Evolutionary conservation across 2,888 invertebrate species (phyloP).

Genomic region (Standfussiana lucernea): DNA sequence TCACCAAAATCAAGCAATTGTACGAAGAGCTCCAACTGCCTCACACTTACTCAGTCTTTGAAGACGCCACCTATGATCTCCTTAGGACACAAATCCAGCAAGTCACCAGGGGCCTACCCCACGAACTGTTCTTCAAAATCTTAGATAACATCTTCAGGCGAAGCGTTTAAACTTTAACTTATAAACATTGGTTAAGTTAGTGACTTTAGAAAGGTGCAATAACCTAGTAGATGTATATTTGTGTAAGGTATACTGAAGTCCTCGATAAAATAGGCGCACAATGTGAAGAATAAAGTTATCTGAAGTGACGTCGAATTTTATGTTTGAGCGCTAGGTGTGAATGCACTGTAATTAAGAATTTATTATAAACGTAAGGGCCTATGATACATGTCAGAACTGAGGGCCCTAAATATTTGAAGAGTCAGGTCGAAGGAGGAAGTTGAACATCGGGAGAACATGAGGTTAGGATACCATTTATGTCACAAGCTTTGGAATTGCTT

Average conservation of each 20-base stretch:
- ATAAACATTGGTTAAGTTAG: slow-evolving; percentile 52
- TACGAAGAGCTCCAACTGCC: slow-evolving; percentile 95
- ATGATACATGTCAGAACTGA: slow-evolving; percentile 14
- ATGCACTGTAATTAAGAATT: slow-evolving; percentile 48
- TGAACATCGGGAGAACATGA: slow-evolving; percentile 48
- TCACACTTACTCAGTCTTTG: slow-evolving; percentile 94
- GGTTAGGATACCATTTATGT: slow-evolving; percentile 7
- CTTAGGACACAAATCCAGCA: slow-evolving; percentile 96
- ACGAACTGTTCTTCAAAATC: slow-evolving; percentile 95
- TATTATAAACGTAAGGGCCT: slow-evolving; percentile 23
- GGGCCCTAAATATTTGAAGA: slow-evolving; percentile 10
- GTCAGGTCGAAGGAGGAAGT: neutral
- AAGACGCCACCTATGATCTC: slow-evolving; percentile 95
- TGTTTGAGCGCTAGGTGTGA: slow-evolving; percentile 48
- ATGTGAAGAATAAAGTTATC: slow-evolving; percentile 48
- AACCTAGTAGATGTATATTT: slow-evolving; percentile 62
- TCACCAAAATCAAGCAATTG: slow-evolving; percentile 93
- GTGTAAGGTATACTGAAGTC: slow-evolving; percentile 52
- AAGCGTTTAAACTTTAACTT: slow-evolving; percentile 86
- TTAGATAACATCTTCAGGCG: slow-evolving; percentile 95
- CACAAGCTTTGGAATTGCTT: neutral
- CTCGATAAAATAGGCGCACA: slow-evolving; percentile 51
- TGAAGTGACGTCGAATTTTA: slow-evolving; percentile 48
- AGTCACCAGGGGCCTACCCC: slow-evolving; percentile 95
- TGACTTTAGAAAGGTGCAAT: slow-evolving; percentile 55